Evolutionary conservation across 2,888 invertebrate genomes (phyloP), one percentile per base, ranked within the genome.

Genomic region (Tachina fera): DNA sequence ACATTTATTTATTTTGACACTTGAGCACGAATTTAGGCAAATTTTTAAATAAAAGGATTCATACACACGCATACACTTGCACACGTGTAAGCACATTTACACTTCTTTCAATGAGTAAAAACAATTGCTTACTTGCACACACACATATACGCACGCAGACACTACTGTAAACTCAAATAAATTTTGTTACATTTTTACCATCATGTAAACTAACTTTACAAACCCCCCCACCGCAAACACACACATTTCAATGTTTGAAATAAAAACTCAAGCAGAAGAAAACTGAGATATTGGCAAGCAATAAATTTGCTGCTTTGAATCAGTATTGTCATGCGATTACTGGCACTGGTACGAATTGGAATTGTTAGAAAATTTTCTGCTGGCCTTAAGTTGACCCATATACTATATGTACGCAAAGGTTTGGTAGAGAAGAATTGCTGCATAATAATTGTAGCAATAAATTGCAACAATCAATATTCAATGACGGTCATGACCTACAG

Each of bases 1-100:
- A 68, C 56, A 39, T 77, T 78, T 82, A 85, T 81, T 85, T 85
- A 85, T 81, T 76, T 81, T 85, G 77, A 85, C 77, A 85, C 84
- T 85, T 85, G 51, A 74, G 65, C 81, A 85, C 84, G 81, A 63
- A 49, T 71, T 58, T 56, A 75, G 70, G 61, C 45, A 53, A 75
- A 70, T 10, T 11, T 19, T 41, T 16, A 71, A 19, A 39, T 22
- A 41, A 71, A 31, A 16, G 9, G 8, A 16, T 56, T 9, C 31
- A 10, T n/a, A 39, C 41, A 49, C 31, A 63, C 45, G 45, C 45
- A 49, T 22, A 60, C 39, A 60, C 41, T 3, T 9, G 9, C n/a
- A 49, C 13, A 1, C 16, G 16, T 45, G 70, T n/a, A 65, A 63
- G 65, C 13, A 39, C 47, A 63, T 39, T 45, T 39, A 16, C 47